Base-by-base conservation (phyloP, 2,113 vertebrate genomes). In the Castor canadensis region DNA sequence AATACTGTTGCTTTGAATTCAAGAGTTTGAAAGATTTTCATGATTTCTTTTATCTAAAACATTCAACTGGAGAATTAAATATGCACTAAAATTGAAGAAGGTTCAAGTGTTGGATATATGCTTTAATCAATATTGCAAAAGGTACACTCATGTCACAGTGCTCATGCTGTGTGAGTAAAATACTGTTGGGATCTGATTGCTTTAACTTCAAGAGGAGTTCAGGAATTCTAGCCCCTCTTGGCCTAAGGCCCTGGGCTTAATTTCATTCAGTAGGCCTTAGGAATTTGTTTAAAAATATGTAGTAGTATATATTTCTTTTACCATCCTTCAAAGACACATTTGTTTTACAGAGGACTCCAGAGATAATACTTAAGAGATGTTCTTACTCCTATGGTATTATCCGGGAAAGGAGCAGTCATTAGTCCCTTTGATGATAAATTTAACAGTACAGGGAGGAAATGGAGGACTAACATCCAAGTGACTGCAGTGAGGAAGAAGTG, bases 1-100 rank as follows among this genome's bases (percentile, higher is more conserved):
- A 87, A 58, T 60, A 77, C 1, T 38, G 26, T 10, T 76, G 28
- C n/a, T 90, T 45, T 93, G 45, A 94, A 88, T 92, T 91, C 38
- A 92, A 62, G n/a, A 75, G 49, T 40, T 47, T 92, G 47, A 89
- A 88, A 95, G 40, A 71, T 88, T 92, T 71, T 67, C 35, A 87
- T 26, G 71, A 40, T 60, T 93, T 82, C 11, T 54, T 3, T 87
- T 96, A 84, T 35, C 45, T 40, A 95, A 73, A 73, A 73, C 71
- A 85, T 82, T 88, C 89, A 95, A 76, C 9, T 75, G 56, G 12
- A 24, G 88, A 93, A 91, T 69, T 32, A 87, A 85, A 75, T 24
- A 35, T 75, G 67, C 43, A 17, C 32, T 95, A 76, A 95, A 95
- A 85, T 24, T 19, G n/a, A 87, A 58, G 83, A 83, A 11, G 12